Evolutionary conservation across 2,888 invertebrate species (phyloP).

Genomic region (Xestobium rufovillosum): DNA sequence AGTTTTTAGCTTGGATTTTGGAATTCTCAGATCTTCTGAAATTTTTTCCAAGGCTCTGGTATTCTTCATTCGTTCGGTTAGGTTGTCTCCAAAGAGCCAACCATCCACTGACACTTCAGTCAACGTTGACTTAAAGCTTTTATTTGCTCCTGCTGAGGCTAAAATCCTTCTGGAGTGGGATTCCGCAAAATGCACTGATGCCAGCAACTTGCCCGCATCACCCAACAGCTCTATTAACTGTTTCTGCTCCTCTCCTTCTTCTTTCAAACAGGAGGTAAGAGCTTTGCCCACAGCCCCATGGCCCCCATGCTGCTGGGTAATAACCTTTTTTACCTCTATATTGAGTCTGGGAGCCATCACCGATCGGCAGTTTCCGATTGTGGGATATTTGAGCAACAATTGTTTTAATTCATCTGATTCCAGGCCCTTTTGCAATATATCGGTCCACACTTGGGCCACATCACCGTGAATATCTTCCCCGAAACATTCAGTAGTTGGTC

Average conservation of each 20-base stretch:
- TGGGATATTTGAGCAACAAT: not conserved
- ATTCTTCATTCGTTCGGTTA: not conserved
- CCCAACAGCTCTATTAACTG: conserved; percentile 3
- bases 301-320: not conserved
- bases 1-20: no score
- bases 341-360: not conserved
- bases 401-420: not conserved
- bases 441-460: not conserved
- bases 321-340: not conserved
- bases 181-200: not conserved
- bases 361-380: not conserved
- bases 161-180: not conserved
- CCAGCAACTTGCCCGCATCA: conserved; percentile 4
- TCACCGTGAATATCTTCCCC: not conserved
- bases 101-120: not conserved
- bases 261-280: not conserved
- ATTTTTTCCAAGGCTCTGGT: not conserved
- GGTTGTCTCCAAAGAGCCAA: conserved; percentile 2
- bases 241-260: not conserved
- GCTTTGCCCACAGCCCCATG: conserved; percentile 1
- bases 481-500: not conserved
- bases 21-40: not conserved
- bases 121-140: not conserved
- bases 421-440: conserved; percentile 1
- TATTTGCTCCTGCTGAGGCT: not conserved